These are phyloP conservation scores for Channa argus DNA, from an alignment of 2,113 vertebrate species.

Conservation along the genomic window DNA sequence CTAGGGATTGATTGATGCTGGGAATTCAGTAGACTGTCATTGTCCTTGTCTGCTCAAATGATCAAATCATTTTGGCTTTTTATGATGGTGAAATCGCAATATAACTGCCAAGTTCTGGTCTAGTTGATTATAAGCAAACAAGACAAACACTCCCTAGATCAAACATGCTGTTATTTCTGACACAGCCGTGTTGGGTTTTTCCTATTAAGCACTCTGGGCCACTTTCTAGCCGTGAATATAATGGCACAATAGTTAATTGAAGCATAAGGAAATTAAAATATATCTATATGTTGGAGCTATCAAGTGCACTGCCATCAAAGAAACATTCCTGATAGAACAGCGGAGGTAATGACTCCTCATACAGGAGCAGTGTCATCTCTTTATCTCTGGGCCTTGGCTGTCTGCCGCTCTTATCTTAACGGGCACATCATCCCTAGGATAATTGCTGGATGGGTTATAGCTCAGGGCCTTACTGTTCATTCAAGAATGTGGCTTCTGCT, in stretches of 20 bases:
- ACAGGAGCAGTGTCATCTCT: constrained; percentile 34
- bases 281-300: constrained; percentile 22
- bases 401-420: constrained; percentile 61
- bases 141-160: constrained; percentile 16
- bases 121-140: constrained; percentile 23
- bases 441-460: constrained; percentile 27
- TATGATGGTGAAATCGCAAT: constrained; percentile 18
- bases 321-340: constrained; percentile 37
- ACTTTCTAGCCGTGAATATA: constrained; percentile 14
- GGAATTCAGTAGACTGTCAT: constrained; percentile 32
- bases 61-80: constrained; percentile 39
- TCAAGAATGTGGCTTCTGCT: constrained; percentile 35
- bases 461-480: constrained; percentile 37
- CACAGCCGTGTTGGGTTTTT: constrained; percentile 29
- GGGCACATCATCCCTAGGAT: constrained; percentile 46
- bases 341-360: constrained; percentile 53
- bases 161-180: constrained; percentile 8
- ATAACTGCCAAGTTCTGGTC: background rate
- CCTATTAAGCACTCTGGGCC: constrained; percentile 3
- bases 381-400: constrained; percentile 15
- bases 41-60: constrained; percentile 25
- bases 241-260: constrained; percentile 39
- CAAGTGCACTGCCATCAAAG: constrained; percentile 11
- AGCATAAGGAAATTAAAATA: constrained; percentile 45
- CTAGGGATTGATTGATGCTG: constrained; percentile 40